Conservation (phyloP, 2,888 invertebrate genomes). For the Cephus sareptanus region DNA sequence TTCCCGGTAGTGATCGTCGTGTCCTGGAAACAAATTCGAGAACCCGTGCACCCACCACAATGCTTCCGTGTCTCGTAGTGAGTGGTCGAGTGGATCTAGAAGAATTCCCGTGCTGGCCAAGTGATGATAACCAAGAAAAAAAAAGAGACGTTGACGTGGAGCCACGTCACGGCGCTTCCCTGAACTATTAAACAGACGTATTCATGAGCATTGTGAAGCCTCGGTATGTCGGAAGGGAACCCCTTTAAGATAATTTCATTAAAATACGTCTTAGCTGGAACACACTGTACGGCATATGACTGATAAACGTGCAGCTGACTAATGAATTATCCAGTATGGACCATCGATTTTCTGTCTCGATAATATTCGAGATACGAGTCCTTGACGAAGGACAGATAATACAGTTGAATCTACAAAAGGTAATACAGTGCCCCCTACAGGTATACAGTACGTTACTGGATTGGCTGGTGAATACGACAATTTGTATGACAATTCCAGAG, state of each 20-base stretch:
- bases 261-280: not conserved
- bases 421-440: not conserved
- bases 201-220: slow-evolving; percentile 2
- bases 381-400: not conserved
- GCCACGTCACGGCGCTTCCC: slow-evolving; percentile 35
- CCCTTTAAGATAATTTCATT: not conserved
- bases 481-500: slow-evolving; percentile 57
- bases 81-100: not conserved
- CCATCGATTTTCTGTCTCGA: slow-evolving; percentile 2
- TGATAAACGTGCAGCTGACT: not conserved
- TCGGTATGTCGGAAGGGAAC: not conserved
- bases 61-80: not conserved
- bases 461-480: slow-evolving; percentile 46
- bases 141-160: slow-evolving; percentile 14
- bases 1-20: not conserved
- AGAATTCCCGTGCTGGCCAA: not conserved
- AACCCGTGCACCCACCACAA: not conserved
- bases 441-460: not conserved
- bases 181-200: slow-evolving; percentile 21
- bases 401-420: not conserved
- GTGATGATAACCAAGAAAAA: not conserved
- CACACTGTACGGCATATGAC: not conserved
- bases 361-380: not conserved
- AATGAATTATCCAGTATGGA: not conserved
- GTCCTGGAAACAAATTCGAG: not conserved